Conservation (phyloP, 2,797 vertebrate genomes). For the Sebastes minor region DNA sequence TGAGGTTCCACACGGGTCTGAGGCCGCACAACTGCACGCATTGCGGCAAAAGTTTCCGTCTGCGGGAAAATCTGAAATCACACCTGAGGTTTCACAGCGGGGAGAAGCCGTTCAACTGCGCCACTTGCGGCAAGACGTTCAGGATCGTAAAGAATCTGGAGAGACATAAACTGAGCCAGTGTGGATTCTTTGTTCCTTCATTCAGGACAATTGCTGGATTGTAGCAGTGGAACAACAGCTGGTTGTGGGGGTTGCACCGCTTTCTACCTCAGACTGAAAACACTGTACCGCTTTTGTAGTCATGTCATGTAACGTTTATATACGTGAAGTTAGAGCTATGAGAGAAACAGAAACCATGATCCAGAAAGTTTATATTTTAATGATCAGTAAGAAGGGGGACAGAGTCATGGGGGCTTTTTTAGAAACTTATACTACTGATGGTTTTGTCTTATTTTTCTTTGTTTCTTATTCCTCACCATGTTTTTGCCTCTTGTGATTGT, state of each 20-base stretch:
- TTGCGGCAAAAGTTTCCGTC: constrained; percentile 79
- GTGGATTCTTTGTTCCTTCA: constrained; percentile 59
- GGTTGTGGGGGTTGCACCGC: neutral
- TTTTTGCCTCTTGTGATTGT: neutral
- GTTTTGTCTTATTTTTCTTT: neutral
- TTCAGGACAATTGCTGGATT: constrained; percentile 71
- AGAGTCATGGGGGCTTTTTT: neutral
- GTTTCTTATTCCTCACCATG: neutral
- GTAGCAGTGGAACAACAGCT: constrained; percentile 1
- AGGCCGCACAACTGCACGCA: constrained; percentile 74
- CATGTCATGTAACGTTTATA: neutral
- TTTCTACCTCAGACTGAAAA: constrained; percentile 64
- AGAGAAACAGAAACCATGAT: neutral
- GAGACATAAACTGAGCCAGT: constrained; percentile 66
- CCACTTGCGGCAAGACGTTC: constrained; percentile 74
- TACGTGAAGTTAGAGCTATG: neutral
- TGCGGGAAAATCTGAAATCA: constrained; percentile 78
- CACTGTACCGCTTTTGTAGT: neutral
- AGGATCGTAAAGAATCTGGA: constrained; percentile 77
- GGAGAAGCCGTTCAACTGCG: constrained; percentile 78
- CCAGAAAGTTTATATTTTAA: neutral
- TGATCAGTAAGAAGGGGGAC: neutral
- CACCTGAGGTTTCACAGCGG: constrained; percentile 80
- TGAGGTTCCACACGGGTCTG: constrained; percentile 80
- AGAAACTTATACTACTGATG: neutral